Evolutionary conservation across 2,888 invertebrate species (phyloP).

Genomic region (Oscheius myriophilus): DNA sequence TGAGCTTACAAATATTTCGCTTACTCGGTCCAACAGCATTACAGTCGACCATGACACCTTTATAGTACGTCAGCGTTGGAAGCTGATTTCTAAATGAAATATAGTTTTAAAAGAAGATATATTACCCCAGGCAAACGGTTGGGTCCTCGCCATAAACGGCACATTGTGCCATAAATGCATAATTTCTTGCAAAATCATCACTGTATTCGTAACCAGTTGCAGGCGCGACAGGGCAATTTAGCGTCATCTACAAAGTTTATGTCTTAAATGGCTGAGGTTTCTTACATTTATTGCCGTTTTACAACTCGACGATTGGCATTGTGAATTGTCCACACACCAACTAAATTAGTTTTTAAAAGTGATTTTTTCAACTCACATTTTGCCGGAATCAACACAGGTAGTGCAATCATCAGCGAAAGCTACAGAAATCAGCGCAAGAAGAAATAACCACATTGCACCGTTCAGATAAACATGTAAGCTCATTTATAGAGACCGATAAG

Average conservation of each 20-base stretch:
- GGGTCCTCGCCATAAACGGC: constrained; percentile 50
- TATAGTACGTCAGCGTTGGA: constrained; percentile 32
- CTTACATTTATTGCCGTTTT: no score
- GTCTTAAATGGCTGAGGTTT: not conserved
- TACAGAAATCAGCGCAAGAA: not conserved
- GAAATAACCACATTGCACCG: not conserved
- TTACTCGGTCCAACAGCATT: constrained; percentile 7
- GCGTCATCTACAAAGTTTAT: not conserved
- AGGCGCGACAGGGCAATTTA: not conserved
- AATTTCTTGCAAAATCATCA: not conserved
- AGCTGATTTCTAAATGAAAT: constrained; percentile 34
- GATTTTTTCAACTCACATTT: not conserved
- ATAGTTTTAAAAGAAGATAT: not conserved
- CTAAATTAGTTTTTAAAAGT: no score
- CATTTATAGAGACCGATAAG: no score
- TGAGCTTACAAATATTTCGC: not conserved
- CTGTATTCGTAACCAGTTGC: not conserved
- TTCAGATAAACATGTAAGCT: no score
- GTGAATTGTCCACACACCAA: no score
- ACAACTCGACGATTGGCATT: no score
- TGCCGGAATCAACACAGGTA: not conserved
- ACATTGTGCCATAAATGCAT: constrained; percentile 35
- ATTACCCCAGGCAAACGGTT: constrained; percentile 43
- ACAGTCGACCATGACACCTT: constrained; percentile 23
- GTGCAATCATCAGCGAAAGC: not conserved